Percentiles rank a stretch among this genome's conserved stretches.
Evolutionary conservation across 2,797 vertebrate species (phyloP).

Genomic region (Apogon hyalosoma): DNA sequence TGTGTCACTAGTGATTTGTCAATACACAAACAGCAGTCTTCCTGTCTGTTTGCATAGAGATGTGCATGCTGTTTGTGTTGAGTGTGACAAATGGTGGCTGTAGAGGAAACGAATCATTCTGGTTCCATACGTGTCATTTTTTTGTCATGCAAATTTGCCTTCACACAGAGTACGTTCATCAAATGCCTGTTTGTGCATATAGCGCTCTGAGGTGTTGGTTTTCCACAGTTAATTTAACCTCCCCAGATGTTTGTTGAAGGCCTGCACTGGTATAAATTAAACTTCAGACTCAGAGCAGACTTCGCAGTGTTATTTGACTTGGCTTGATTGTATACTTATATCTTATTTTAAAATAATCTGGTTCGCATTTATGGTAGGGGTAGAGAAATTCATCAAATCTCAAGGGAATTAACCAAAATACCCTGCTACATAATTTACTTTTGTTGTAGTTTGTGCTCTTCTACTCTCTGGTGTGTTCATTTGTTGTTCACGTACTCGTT

Average conservation of each 20-base stretch:
- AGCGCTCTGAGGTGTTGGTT: constrained; percentile 3
- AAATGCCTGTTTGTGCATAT: constrained; percentile 1
- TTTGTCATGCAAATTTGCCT: constrained; percentile 25
- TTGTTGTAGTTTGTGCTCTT: background rate
- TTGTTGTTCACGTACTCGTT: constrained; percentile 11
- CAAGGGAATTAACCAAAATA: background rate
- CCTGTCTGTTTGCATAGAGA: constrained; percentile 12
- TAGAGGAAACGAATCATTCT: background rate
- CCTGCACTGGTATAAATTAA: background rate
- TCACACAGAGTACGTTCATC: constrained; percentile 7
- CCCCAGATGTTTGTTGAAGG: constrained; percentile 6
- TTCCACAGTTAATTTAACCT: constrained; percentile 11
- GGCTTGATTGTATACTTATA: background rate
- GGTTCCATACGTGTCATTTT: constrained; percentile 21
- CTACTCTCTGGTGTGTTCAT: background rate
- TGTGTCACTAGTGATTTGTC: background rate
- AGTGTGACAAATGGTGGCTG: constrained; percentile 1
- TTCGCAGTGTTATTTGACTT: constrained; percentile 1
- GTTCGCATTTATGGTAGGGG: background rate
- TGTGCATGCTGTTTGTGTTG: constrained; percentile 3
- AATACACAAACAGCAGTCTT: constrained; percentile 8
- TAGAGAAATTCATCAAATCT: background rate
- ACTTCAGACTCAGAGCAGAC: background rate
- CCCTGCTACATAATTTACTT: background rate
- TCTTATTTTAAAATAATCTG: constrained; percentile 3